Percentiles rank a stretch among this genome's conserved stretches.
Conservation (phyloP, 2,888 invertebrate species). For the Erebia ligea region DNA sequence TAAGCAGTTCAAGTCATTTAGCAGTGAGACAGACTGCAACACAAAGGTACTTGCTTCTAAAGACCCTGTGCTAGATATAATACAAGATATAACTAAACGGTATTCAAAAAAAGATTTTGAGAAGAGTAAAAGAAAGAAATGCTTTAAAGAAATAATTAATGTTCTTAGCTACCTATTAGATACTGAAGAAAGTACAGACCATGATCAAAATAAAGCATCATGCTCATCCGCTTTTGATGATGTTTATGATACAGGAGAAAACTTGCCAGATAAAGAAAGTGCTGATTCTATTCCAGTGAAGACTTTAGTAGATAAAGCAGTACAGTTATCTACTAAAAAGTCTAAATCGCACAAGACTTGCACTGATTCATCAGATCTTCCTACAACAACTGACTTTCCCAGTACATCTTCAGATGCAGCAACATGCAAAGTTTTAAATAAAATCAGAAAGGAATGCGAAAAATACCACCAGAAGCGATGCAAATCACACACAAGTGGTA, state of each 20-base stretch:
- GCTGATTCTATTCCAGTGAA: slow-evolving; percentile 35
- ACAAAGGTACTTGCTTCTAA: slow-evolving; percentile 35
- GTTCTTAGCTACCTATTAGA: slow-evolving; percentile 72
- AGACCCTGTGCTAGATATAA: slow-evolving; percentile 65
- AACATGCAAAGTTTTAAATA: slow-evolving; percentile 68
- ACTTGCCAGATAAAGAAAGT: slow-evolving; percentile 36
- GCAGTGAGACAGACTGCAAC: slow-evolving; percentile 44
- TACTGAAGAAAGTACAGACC: slow-evolving; percentile 65
- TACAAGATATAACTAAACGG: slow-evolving; percentile 71
- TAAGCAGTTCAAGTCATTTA: slow-evolving; percentile 36
- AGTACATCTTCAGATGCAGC: slow-evolving; percentile 68
- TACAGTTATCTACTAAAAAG: slow-evolving; percentile 55
- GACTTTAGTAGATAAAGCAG: slow-evolving; percentile 54
- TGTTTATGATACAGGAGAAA: slow-evolving; percentile 13
- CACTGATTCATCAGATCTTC: slow-evolving; percentile 61
- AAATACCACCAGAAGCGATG: slow-evolving; percentile 70
- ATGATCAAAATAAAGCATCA: slow-evolving; percentile 39
- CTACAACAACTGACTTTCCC: slow-evolving; percentile 61
- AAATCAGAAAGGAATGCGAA: slow-evolving; percentile 73
- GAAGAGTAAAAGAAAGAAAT: slow-evolving; percentile 66
- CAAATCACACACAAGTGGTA: slow-evolving; percentile 51
- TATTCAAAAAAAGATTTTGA: slow-evolving; percentile 67
- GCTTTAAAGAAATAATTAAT: slow-evolving; percentile 70
- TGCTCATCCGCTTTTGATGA: slow-evolving; percentile 32
- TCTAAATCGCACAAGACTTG: slow-evolving; percentile 47